phyloP scores from a whole-genome alignment of 2,797 vertebrate species.

The Galaxias olidus region DNA sequence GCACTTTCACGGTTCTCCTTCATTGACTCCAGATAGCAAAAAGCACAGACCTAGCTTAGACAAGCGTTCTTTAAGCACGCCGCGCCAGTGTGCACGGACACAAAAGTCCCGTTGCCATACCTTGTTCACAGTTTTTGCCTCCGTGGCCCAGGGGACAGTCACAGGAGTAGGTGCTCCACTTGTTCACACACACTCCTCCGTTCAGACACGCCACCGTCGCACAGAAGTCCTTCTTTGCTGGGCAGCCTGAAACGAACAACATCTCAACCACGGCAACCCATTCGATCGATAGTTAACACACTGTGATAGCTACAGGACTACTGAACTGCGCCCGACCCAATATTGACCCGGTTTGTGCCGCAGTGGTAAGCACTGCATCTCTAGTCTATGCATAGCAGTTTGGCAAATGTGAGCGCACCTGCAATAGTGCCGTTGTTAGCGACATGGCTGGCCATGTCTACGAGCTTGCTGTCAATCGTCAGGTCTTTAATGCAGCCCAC shows the following conservation, averaged over 20 bases:
- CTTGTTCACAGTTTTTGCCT: conserved; percentile 88
- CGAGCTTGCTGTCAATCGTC: conserved; percentile 73
- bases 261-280: too few species aligned
- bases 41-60: too few species aligned
- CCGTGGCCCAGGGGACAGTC: conserved; percentile 79
- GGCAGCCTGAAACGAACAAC: conserved; percentile 72
- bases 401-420: conserved; percentile 57
- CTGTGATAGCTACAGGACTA: too few species aligned
- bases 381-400: too few species aligned
- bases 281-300: too few species aligned
- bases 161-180: conserved; percentile 82
- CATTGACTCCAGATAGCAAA: background rate
- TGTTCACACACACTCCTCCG: conserved; percentile 81
- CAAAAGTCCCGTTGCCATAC: conserved; percentile 52
- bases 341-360: too few species aligned
- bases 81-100: too few species aligned
- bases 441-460: conserved; percentile 84
- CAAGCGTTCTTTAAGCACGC: background rate
- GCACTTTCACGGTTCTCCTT: background rate
- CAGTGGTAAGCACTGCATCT: too few species aligned
- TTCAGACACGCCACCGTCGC: conserved; percentile 78
- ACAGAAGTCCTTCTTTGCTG: conserved; percentile 81
- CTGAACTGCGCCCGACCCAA: too few species aligned
- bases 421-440: conserved; percentile 83
- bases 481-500: conserved; percentile 84